Conservation (phyloP, 1,140 invertebrate species). For the Oryctes rhinoceros region DNA sequence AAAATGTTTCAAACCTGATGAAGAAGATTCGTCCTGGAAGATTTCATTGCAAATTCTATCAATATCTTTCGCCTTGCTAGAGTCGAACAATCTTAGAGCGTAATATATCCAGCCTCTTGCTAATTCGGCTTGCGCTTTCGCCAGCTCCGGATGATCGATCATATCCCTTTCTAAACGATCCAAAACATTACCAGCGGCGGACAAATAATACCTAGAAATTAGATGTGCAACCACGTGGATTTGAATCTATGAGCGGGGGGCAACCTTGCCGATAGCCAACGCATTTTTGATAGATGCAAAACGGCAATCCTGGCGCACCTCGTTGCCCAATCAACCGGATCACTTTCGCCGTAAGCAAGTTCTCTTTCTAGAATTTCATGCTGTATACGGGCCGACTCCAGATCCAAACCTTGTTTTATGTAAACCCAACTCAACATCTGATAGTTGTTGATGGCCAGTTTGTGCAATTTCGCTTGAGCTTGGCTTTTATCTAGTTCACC, state of each 20-base stretch:
- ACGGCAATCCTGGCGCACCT: conserved; percentile 53
- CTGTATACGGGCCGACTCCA: conserved; percentile 49
- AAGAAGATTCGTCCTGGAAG: conserved; percentile 39
- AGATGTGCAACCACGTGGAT: no score
- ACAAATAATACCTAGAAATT: conserved; percentile 52
- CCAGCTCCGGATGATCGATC: conserved; percentile 47
- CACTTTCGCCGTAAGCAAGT: conserved; percentile 50
- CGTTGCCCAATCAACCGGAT: conserved; percentile 53
- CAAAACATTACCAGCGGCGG: conserved; percentile 51
- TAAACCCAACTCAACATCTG: conserved; percentile 58
- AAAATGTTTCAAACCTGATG: conserved; percentile 1
- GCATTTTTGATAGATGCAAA: conserved; percentile 50
- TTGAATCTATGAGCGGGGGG: no score
- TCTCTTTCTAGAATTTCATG: conserved; percentile 53
- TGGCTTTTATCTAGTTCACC: conserved; percentile 46
- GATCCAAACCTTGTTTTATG: conserved; percentile 49
- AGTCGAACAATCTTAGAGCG: conserved; percentile 52
- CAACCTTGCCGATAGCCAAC: conserved; percentile 53
- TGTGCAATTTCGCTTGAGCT: conserved; percentile 48
- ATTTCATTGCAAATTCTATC: conserved; percentile 46
- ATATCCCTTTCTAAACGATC: conserved; percentile 51
- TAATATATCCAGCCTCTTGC: conserved; percentile 55
- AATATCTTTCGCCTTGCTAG: conserved; percentile 49
- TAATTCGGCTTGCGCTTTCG: conserved; percentile 52
- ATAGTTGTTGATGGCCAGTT: conserved; percentile 55